phyloP scores from a whole-genome alignment of 1,140 invertebrate species.

The Ostrea edulis region DNA sequence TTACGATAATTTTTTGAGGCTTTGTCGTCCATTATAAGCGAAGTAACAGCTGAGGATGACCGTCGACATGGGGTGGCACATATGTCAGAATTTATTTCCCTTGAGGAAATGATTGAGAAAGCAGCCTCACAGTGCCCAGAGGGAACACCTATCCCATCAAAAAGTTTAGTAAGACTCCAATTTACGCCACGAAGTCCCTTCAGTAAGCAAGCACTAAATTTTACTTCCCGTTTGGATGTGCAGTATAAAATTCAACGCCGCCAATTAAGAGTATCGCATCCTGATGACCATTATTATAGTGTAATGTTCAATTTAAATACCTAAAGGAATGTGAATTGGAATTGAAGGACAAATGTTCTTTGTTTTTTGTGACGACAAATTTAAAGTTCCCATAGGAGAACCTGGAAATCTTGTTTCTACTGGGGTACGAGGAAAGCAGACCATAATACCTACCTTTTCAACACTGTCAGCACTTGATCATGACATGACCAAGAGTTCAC shows the following conservation, averaged over 20 bases:
- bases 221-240: conserved; percentile 50
- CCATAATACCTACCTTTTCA: conserved; percentile 37
- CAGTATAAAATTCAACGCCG: conserved; percentile 63
- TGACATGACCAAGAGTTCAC: conserved; percentile 45
- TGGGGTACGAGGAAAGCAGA: neutral
- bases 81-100: conserved; percentile 56
- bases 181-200: conserved; percentile 61
- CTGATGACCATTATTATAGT: conserved; percentile 61
- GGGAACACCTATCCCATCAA: conserved; percentile 53
- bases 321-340: conserved; percentile 50
- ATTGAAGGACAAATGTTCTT: conserved; percentile 39
- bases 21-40: conserved; percentile 38
- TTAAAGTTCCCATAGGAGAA: conserved; percentile 57
- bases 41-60: conserved; percentile 59
- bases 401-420: conserved; percentile 22
- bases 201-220: conserved; percentile 46
- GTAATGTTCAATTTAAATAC: conserved; percentile 56
- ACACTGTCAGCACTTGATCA: conserved; percentile 52
- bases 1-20: conserved; percentile 52
- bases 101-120: conserved; percentile 54
- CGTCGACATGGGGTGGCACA: conserved; percentile 51
- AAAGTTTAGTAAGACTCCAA: conserved; percentile 59
- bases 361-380: conserved; percentile 62
- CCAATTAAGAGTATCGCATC: conserved; percentile 50
- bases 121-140: conserved; percentile 44